Evolutionary conservation across 2,113 vertebrate species (phyloP).

Genomic region (Alces alces): DNA sequence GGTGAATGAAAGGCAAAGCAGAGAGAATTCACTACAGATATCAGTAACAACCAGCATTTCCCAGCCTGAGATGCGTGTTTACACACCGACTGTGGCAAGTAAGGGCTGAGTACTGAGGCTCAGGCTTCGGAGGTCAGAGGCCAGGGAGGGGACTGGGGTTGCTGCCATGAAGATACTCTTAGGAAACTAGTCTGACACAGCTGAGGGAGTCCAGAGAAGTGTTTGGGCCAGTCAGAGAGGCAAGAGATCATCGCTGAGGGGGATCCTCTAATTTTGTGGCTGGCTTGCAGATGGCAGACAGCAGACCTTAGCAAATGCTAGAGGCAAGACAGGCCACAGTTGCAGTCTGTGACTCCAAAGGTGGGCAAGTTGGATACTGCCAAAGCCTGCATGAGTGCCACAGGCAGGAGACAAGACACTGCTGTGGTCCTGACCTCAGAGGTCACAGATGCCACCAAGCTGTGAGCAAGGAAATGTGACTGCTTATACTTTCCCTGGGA

Average conservation of each 20-base stretch:
- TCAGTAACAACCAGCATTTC: background rate
- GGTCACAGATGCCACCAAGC: background rate
- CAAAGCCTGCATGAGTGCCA: background rate
- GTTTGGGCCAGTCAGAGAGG: background rate
- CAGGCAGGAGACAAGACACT: background rate
- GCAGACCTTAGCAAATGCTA: background rate
- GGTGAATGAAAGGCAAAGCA: background rate
- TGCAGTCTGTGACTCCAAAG: background rate
- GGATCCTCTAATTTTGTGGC: background rate
- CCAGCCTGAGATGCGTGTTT: background rate
- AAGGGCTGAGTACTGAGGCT: background rate
- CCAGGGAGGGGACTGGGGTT: background rate
- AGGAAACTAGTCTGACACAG: background rate
- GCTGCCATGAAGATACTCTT: background rate
- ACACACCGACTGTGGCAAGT: background rate
- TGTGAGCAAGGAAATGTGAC: background rate
- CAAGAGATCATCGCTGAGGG: background rate
- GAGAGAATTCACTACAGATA: background rate
- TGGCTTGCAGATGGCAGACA: background rate
- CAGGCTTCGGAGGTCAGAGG: background rate
- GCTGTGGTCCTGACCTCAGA: background rate
- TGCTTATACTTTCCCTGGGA: background rate
- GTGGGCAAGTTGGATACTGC: background rate
- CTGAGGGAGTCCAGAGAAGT: background rate
- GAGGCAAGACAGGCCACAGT: background rate